Conservation (phyloP, 2,113 vertebrate genomes). For the Camelus dromedarius region DNA sequence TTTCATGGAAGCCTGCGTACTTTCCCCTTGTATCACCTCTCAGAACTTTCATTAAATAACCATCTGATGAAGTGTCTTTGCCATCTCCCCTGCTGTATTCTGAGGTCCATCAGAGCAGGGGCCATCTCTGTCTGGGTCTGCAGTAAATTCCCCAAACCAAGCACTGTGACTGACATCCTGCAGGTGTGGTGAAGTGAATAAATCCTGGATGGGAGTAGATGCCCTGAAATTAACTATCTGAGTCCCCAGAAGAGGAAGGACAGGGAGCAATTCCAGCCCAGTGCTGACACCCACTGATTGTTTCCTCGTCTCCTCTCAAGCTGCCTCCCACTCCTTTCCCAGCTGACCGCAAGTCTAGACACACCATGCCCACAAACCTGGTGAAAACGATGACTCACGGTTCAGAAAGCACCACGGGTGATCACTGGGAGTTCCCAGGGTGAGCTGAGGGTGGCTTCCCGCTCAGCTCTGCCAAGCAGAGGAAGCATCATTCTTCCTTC, state of each 20-base stretch:
- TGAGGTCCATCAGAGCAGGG: background rate
- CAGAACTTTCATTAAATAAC: background rate
- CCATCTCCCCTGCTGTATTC: background rate
- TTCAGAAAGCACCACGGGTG: background rate
- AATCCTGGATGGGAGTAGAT: background rate
- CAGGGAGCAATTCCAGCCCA: conserved; percentile 24
- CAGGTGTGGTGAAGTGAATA: background rate
- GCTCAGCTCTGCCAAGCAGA: background rate
- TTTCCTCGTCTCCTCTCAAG: conserved; percentile 20
- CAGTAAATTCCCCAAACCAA: background rate
- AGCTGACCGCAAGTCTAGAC: conserved; percentile 66
- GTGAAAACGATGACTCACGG: conserved; percentile 33
- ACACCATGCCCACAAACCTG: conserved; percentile 3
- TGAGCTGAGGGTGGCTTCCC: background rate
- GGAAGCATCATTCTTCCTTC: background rate
- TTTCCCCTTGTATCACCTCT: background rate
- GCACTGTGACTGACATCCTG: background rate
- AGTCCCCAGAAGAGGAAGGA: background rate
- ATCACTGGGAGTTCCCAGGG: background rate
- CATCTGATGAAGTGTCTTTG: background rate
- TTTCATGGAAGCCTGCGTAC: background rate
- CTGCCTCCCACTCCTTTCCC: background rate
- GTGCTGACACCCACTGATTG: background rate
- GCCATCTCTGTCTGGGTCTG: background rate
- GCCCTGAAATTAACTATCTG: background rate